Evolutionary conservation across 2,113 vertebrate genomes (phyloP).

Genomic region (Phycodurus eques): DNA sequence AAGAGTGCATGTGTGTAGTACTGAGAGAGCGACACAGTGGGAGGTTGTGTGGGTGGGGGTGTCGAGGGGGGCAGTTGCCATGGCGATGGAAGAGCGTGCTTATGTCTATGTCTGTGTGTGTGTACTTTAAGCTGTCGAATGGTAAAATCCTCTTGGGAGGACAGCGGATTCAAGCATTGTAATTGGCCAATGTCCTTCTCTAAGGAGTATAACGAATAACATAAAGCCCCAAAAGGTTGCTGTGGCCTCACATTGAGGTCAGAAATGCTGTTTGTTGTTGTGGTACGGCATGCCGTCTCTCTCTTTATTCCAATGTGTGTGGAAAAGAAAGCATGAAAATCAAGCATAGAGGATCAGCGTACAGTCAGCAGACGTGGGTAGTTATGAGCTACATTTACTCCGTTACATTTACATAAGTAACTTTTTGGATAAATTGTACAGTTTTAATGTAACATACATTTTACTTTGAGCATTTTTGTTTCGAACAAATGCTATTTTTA

Average conservation of each 20-base stretch:
- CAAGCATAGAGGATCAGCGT: conserved; percentile 22
- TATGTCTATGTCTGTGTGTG: conserved; percentile 50
- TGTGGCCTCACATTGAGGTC: conserved; percentile 23
- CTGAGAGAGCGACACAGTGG: conserved; percentile 10
- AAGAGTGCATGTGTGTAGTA: neutral
- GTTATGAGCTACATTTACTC: conserved; percentile 5
- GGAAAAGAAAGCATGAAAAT: neutral
- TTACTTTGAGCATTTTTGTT: too few species aligned
- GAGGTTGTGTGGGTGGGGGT: conserved; percentile 34
- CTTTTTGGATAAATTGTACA: neutral
- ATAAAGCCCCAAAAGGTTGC: conserved; percentile 16
- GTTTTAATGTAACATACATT: neutral
- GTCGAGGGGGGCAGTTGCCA: conserved; percentile 43
- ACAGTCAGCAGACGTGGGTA: conserved; percentile 13
- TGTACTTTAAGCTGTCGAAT: conserved; percentile 56
- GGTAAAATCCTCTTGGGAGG: conserved; percentile 48
- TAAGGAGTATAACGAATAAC: conserved; percentile 25
- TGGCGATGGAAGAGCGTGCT: conserved; percentile 28
- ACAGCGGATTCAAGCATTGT: conserved; percentile 34
- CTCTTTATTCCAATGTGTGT: neutral
- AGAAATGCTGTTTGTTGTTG: conserved; percentile 5
- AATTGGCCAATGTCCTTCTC: conserved; percentile 50
- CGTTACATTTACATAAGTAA: neutral
- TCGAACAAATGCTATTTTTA: too few species aligned
- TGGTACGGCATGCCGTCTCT: neutral